phyloP scores from a whole-genome alignment of 2,797 vertebrate genomes.

The Spinus pinus region DNA sequence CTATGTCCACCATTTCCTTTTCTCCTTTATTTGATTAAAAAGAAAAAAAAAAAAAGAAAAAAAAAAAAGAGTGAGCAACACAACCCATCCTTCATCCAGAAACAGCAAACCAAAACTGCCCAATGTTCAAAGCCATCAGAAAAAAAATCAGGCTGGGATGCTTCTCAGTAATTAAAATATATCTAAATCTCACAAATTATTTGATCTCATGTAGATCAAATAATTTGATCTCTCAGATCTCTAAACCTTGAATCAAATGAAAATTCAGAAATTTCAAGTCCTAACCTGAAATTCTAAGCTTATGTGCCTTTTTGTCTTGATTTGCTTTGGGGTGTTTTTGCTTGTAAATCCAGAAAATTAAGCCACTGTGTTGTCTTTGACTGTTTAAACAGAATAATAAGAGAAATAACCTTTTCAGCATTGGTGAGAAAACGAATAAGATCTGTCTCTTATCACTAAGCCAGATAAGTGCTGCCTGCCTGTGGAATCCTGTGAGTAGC shows the following conservation, averaged over 20 bases:
- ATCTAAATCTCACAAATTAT: background rate
- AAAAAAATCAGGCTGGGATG: background rate
- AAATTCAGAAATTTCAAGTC: background rate
- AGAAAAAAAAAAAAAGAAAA: background rate
- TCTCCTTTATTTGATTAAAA: background rate
- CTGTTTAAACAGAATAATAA: background rate
- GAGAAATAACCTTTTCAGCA: background rate
- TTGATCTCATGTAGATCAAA: background rate
- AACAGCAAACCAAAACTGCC: rapidly evolving
- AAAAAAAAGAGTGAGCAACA: background rate
- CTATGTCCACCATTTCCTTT: background rate
- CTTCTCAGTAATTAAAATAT: background rate
- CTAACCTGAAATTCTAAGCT: background rate
- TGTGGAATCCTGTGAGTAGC: background rate
- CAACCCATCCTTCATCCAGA: background rate
- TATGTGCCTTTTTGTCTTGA: rapidly evolving
- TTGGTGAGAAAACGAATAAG: background rate
- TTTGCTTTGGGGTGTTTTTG: background rate
- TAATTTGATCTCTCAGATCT: background rate
- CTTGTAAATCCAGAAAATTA: background rate
- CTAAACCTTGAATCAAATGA: background rate
- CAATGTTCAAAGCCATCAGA: background rate
- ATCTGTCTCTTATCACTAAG: background rate
- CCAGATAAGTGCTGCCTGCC: background rate
- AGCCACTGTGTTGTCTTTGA: background rate